Conservation (phyloP, 2,113 vertebrate species). For the Salvelinus namaycush region DNA sequence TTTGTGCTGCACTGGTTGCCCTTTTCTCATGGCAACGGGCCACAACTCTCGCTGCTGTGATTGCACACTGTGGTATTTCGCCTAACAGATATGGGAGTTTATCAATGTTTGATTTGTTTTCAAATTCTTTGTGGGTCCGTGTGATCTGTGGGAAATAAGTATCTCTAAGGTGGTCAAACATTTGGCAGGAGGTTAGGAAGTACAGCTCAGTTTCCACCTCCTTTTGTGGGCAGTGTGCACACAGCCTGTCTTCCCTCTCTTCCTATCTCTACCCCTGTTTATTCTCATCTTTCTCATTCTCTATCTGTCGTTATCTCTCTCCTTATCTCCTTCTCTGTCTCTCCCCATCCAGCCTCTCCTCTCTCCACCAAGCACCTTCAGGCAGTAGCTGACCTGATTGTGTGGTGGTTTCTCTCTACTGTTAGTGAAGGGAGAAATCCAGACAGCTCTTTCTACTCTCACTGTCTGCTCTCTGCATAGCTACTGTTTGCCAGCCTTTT, state of each 20-base stretch:
- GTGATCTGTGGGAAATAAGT: too few relatives aligned
- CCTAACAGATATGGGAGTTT: too few relatives aligned
- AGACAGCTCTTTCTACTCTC: background rate
- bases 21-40: too few relatives aligned
- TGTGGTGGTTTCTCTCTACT: constrained; percentile 22
- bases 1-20: too few relatives aligned
- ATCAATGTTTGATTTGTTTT: too few relatives aligned
- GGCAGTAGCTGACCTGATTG: constrained; percentile 58
- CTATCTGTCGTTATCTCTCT: background rate
- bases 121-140: too few relatives aligned
- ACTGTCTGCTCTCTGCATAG: background rate
- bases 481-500: background rate
- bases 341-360: background rate
- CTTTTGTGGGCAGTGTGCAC: too few relatives aligned
- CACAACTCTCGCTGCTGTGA: too few relatives aligned
- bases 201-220: too few relatives aligned
- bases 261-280: background rate
- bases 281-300: background rate
- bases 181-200: too few relatives aligned
- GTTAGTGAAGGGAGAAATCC: constrained; percentile 1
- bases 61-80: too few relatives aligned
- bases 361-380: constrained; percentile 23
- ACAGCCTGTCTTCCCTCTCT: background rate
- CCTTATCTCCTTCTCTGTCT: background rate
- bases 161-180: too few relatives aligned